Conservation (phyloP, 2,888 invertebrate genomes). For the Dryobotodes eremita region DNA sequence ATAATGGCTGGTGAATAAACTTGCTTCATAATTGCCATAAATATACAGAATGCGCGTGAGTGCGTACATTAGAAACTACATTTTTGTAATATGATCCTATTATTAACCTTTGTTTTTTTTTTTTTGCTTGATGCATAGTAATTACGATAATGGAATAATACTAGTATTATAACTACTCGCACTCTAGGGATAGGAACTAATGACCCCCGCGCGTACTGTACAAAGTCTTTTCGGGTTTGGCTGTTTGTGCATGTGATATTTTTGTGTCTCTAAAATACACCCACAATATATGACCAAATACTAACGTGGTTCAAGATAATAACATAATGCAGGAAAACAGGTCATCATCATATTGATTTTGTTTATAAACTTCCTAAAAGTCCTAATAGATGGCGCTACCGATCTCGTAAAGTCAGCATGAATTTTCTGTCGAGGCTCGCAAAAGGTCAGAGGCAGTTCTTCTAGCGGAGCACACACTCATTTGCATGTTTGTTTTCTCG, state of each 20-base stretch:
- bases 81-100: neutral
- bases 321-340: neutral
- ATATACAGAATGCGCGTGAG: neutral
- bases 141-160: neutral
- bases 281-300: neutral
- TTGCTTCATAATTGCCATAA: neutral
- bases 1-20: neutral
- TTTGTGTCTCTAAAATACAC: neutral
- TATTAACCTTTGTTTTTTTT: neutral
- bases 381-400: conserved; percentile 48
- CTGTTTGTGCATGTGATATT: neutral
- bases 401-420: neutral
- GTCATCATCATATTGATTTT: neutral
- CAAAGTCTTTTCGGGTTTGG: neutral
- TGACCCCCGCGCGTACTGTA: neutral
- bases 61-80: neutral
- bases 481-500: conserved; percentile 16
- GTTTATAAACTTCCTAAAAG: neutral
- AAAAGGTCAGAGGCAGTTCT: conserved; percentile 2
- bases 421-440: neutral
- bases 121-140: neutral
- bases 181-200: neutral
- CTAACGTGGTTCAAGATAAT: neutral
- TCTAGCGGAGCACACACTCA: neutral
- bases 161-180: neutral